Percentiles rank a stretch among this genome's conserved stretches.
phyloP scores from a whole-genome alignment of 2,888 invertebrate species.

The Drosophila quinaria region DNA sequence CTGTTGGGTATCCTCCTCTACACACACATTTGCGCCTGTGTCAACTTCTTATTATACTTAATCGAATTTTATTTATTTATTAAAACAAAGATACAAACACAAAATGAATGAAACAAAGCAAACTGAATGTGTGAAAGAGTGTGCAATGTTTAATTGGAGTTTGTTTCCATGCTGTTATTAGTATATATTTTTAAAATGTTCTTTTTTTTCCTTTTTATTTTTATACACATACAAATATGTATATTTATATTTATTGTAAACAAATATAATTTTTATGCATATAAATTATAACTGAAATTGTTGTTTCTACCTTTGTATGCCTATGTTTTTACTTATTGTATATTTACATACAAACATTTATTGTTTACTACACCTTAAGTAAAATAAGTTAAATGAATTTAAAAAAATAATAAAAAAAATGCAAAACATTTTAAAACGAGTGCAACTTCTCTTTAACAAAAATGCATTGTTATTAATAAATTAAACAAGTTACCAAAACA shows the following conservation, averaged over 20 bases:
- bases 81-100: constrained; percentile 28
- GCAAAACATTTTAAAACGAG: constrained; percentile 30
- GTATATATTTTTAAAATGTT: constrained; percentile 37
- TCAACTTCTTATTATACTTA: constrained; percentile 59
- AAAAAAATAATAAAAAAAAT: constrained; percentile 41
- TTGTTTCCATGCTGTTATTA: constrained; percentile 58
- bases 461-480: constrained; percentile 54
- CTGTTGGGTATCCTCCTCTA: constrained; percentile 33
- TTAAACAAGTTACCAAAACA: constrained; percentile 34
- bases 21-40: constrained; percentile 58
- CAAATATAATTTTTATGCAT: constrained; percentile 65
- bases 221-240: constrained; percentile 7
- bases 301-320: constrained; percentile 66
- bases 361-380: constrained; percentile 76
- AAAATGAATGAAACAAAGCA: constrained; percentile 20
- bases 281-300: constrained; percentile 65
- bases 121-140: constrained; percentile 34
- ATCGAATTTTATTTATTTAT: constrained; percentile 74
- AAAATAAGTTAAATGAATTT: constrained; percentile 73
- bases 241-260: constrained; percentile 68
- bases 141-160: constrained; percentile 35
- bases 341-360: constrained; percentile 48
- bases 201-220: constrained; percentile 37
- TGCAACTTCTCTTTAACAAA: constrained; percentile 71
- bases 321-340: constrained; percentile 58